Percentiles rank a stretch among this genome's conserved stretches.
phyloP scores from a whole-genome alignment of 2,113 vertebrate genomes.

The Toxotes chatareus region DNA sequence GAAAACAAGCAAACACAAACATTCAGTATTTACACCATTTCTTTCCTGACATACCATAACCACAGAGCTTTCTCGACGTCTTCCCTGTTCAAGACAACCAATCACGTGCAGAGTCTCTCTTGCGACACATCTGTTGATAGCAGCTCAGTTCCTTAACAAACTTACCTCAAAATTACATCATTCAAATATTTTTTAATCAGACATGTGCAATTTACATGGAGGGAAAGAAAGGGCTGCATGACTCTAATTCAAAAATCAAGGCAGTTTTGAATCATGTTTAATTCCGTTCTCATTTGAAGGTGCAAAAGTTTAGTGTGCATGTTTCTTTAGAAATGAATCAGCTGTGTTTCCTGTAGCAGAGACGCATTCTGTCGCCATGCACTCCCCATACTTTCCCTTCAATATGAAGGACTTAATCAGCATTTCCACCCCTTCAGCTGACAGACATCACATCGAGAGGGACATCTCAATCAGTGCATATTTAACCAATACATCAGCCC shows the following conservation, averaged over 20 bases:
- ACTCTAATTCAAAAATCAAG: conserved; percentile 4
- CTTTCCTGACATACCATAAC: conserved; percentile 38
- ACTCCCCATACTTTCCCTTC: conserved; percentile 71
- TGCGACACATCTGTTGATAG: conserved; percentile 24
- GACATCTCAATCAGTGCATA: conserved; percentile 61
- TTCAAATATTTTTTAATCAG: conserved; percentile 16
- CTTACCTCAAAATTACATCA: conserved; percentile 29
- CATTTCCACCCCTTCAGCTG: conserved; percentile 23
- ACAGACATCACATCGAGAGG: conserved; percentile 51
- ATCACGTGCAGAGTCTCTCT: conserved; percentile 55
- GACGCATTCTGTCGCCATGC: conserved; percentile 30
- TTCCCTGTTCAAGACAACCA: conserved; percentile 8
- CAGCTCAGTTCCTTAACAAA: conserved; percentile 52
- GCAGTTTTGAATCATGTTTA: conserved; percentile 20
- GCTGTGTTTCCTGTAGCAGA: conserved; percentile 29
- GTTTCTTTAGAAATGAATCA: conserved; percentile 54
- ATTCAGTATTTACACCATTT: conserved; percentile 24
- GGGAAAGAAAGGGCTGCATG: conserved; percentile 57
- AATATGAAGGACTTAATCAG: conserved; percentile 80
- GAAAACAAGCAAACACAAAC: conserved; percentile 39
- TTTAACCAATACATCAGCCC: conserved; percentile 9
- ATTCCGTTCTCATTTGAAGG: neutral
- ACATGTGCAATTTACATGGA: conserved; percentile 51
- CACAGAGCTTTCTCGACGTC: conserved; percentile 29
- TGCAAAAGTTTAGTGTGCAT: conserved; percentile 59